phyloP scores from a whole-genome alignment of 2,888 invertebrate genomes.

The Apantesis nais region DNA sequence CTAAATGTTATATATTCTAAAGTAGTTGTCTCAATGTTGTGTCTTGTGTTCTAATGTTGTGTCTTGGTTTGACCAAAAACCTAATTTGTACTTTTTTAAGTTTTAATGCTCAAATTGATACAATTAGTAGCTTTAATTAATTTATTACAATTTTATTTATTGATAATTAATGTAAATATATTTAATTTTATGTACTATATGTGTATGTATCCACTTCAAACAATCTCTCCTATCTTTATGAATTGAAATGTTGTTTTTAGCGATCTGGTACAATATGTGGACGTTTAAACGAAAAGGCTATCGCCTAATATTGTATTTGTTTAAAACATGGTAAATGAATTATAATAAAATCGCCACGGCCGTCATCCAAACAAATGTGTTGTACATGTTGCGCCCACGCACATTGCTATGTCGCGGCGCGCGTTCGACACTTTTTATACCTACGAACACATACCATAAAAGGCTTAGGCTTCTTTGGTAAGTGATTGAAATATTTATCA shows the following conservation, averaged over 20 bases:
- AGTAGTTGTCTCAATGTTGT: too few species aligned
- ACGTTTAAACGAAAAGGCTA: constrained; percentile 36
- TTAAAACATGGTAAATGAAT: constrained; percentile 79
- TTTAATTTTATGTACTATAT: not conserved
- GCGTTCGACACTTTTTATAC: constrained; percentile 45
- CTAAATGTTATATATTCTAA: too few species aligned
- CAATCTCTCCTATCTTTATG: constrained; percentile 17
- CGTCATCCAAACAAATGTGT: constrained; percentile 79
- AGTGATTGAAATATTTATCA: constrained; percentile 32
- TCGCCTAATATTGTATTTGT: constrained; percentile 53
- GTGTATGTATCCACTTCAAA: not conserved
- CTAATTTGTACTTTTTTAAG: not conserved
- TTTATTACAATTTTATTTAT: not conserved
- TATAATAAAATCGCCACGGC: constrained; percentile 78
- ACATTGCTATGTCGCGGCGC: constrained; percentile 41
- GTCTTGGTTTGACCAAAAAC: not conserved
- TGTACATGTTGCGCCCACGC: constrained; percentile 76
- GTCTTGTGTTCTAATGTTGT: too few species aligned
- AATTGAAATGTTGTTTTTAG: constrained; percentile 17
- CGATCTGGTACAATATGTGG: constrained; percentile 33
- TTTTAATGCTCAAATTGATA: not conserved
- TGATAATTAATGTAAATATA: not conserved
- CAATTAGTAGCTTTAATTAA: not conserved
- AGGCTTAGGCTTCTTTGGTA: constrained; percentile 24
- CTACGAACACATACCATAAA: constrained; percentile 22